Conservation (phyloP, 1,140 invertebrate species). For the Colletes latitarsis region DNA sequence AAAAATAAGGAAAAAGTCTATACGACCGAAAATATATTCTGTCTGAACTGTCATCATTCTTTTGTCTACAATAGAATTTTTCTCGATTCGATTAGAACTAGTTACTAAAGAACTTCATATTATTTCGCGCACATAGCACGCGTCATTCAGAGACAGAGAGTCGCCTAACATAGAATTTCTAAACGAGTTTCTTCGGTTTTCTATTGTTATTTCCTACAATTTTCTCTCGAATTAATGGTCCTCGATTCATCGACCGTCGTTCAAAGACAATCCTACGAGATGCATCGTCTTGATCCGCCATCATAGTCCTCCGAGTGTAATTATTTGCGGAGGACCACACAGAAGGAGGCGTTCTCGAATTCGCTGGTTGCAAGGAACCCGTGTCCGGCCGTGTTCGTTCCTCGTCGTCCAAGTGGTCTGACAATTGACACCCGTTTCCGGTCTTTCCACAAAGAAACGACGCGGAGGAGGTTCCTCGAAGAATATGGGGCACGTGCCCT, state of each 20-base stretch:
- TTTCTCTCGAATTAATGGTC: too few species aligned
- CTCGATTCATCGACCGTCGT: not conserved
- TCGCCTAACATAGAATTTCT: too few species aligned
- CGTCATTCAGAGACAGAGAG: too few species aligned
- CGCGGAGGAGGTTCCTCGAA: conserved; percentile 43
- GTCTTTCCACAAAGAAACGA: conserved; percentile 52
- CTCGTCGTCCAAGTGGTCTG: conserved; percentile 54
- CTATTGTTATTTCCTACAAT: too few species aligned
- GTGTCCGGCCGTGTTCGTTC: conserved; percentile 35
- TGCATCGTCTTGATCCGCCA: not conserved
- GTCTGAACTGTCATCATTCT: too few species aligned
- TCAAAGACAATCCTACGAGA: not conserved
- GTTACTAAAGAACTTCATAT: too few species aligned
- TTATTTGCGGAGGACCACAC: conserved; percentile 66
- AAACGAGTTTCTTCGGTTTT: too few species aligned
- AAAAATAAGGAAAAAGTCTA: too few species aligned
- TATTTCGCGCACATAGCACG: too few species aligned
- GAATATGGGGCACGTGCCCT: conserved; percentile 72
- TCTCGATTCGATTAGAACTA: too few species aligned
- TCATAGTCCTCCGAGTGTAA: not conserved
- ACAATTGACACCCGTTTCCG: conserved; percentile 76
- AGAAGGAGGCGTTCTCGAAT: conserved; percentile 44
- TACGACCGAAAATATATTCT: too few species aligned
- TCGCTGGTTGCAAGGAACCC: conserved; percentile 15
- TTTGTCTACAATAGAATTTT: too few species aligned